phyloP scores from a whole-genome alignment of 2,113 vertebrate genomes.

The Stegostoma tigrinum region DNA sequence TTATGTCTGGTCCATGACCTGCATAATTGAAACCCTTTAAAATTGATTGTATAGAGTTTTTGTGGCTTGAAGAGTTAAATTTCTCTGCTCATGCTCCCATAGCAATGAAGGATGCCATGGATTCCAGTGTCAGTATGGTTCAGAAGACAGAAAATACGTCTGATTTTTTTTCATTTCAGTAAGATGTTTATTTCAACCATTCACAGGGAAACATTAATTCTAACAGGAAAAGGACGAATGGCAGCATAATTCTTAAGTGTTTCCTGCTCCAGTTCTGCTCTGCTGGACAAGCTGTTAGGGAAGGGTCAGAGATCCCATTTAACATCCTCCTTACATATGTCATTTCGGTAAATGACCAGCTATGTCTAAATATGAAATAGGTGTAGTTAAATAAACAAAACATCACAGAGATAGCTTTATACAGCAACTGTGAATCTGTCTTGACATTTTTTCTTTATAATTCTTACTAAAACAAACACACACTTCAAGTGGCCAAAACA shows the following conservation, averaged over 20 bases:
- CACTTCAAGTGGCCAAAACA: not conserved
- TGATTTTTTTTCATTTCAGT: not conserved
- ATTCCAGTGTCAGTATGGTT: not conserved
- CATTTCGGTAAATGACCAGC: not conserved
- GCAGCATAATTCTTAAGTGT: not conserved
- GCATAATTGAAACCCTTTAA: not conserved
- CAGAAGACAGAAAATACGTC: not conserved
- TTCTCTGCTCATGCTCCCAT: not conserved
- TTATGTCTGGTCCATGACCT: not conserved
- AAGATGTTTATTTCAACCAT: not conserved
- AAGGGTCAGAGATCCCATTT: not conserved
- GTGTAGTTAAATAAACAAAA: not conserved
- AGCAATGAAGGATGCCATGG: not conserved
- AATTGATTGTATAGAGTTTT: not conserved
- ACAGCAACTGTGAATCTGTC: not conserved
- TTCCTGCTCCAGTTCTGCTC: not conserved
- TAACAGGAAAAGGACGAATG: not conserved
- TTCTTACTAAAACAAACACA: not conserved
- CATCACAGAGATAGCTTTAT: not conserved
- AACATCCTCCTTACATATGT: not conserved
- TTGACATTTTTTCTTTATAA: not conserved
- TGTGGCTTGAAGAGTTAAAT: not conserved
- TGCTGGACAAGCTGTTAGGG: not conserved
- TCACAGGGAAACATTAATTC: not conserved
- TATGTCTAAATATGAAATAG: not conserved